Percentiles rank a stretch among this genome's conserved stretches.
Conservation (phyloP, 2,797 vertebrate genomes). For the Hippoglossus hippoglossus region DNA sequence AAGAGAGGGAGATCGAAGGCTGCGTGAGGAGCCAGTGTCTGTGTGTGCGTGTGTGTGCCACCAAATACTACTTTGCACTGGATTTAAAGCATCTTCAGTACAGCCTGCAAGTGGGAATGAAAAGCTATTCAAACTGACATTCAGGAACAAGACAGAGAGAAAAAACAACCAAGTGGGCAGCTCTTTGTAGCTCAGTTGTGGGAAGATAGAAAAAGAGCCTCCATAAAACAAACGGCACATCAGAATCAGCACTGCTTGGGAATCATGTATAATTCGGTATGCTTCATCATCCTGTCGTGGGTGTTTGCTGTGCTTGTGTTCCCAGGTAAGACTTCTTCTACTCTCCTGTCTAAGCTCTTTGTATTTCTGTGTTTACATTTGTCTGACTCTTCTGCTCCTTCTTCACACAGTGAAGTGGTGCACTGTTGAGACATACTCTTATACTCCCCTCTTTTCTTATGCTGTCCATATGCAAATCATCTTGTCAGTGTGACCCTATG, state of each 20-base stretch:
- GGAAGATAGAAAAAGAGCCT: slow-evolving; percentile 53
- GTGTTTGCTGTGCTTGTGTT: slow-evolving; percentile 83
- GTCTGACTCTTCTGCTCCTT: slow-evolving; percentile 20
- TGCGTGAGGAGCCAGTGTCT: slow-evolving; percentile 67
- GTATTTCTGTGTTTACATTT: slow-evolving; percentile 39
- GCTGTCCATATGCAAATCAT: slow-evolving; percentile 3
- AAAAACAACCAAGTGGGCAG: slow-evolving; percentile 45
- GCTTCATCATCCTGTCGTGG: slow-evolving; percentile 82
- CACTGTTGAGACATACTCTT: slow-evolving; percentile 30
- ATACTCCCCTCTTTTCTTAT: not conserved
- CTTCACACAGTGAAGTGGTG: slow-evolving; percentile 33
- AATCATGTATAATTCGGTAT: slow-evolving; percentile 85
- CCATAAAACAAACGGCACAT: slow-evolving; percentile 53
- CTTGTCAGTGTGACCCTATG: slow-evolving; percentile 18
- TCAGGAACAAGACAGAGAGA: slow-evolving; percentile 26
- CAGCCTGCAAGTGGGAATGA: slow-evolving; percentile 55
- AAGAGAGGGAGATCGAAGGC: slow-evolving; percentile 72
- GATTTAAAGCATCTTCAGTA: slow-evolving; percentile 78
- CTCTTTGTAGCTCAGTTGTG: slow-evolving; percentile 49
- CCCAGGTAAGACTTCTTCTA: slow-evolving; percentile 81
- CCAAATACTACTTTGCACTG: slow-evolving; percentile 77
- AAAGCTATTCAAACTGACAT: slow-evolving; percentile 64
- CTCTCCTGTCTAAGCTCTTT: slow-evolving; percentile 17
- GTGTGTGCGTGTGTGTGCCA: slow-evolving; percentile 29
- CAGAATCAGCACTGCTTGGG: slow-evolving; percentile 64